These are phyloP conservation scores for Drosophila robusta DNA, from an alignment of 2,888 invertebrate species.

Conservation along the genomic window DNA sequence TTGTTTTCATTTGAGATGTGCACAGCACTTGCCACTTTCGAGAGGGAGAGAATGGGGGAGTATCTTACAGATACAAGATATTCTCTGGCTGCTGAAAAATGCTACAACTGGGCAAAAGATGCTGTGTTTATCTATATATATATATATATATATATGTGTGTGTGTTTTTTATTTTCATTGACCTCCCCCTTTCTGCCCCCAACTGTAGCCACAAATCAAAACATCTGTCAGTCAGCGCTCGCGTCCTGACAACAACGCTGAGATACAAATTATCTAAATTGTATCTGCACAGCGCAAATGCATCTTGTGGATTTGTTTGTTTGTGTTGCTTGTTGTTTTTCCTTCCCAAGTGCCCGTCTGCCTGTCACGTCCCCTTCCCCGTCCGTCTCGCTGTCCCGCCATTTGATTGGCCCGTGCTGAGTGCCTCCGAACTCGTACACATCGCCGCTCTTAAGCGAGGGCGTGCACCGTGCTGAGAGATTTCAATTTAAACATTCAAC, in stretches of 20 bases:
- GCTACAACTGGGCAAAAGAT: slow-evolving; percentile 15
- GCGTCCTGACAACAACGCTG: slow-evolving; percentile 77
- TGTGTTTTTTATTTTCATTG: slow-evolving; percentile 13
- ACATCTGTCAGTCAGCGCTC: slow-evolving; percentile 82
- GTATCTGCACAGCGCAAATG: slow-evolving; percentile 75
- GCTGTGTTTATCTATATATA: not conserved
- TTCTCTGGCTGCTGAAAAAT: slow-evolving; percentile 14
- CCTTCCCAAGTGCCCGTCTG: slow-evolving; percentile 29
- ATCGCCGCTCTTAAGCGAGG: slow-evolving; percentile 43
- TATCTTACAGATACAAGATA: slow-evolving; percentile 35
- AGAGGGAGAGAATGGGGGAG: slow-evolving; percentile 9
- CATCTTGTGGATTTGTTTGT: slow-evolving; percentile 70
- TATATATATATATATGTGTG: too few species aligned
- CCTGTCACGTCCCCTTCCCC: slow-evolving; percentile 4
- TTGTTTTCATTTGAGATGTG: slow-evolving; percentile 71
- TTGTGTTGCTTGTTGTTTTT: slow-evolving; percentile 38
- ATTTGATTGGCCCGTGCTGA: slow-evolving; percentile 56
- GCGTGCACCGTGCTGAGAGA: slow-evolving; percentile 74
- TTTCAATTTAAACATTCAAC: slow-evolving; percentile 80
- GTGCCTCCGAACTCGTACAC: slow-evolving; percentile 37
- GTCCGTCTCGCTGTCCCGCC: not conserved
- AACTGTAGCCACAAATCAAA: slow-evolving; percentile 69
- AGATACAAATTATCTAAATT: slow-evolving; percentile 83
- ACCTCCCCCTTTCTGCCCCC: not conserved
- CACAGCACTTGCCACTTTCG: slow-evolving; percentile 20